These are phyloP conservation scores for Pteropus rufus DNA, from an alignment of 2,797 vertebrate species.

Conservation along the genomic window DNA sequence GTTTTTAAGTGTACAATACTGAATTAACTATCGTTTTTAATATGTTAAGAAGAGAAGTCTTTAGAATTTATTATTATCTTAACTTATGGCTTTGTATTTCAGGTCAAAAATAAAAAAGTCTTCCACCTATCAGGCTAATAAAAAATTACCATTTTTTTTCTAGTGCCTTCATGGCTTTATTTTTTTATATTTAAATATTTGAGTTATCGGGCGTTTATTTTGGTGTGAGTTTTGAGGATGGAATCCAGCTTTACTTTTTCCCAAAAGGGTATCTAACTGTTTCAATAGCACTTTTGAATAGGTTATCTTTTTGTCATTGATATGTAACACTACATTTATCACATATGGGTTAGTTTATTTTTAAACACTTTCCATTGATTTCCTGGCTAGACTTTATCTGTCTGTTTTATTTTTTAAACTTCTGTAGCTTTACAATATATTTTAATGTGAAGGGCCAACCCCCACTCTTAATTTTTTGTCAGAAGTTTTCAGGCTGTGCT, in stretches of 20 bases:
- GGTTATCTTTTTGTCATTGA: background rate
- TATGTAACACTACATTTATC: background rate
- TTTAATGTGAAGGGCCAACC: background rate
- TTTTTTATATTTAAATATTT: background rate
- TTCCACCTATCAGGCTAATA: background rate
- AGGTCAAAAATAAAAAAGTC: background rate
- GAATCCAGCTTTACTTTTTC: background rate
- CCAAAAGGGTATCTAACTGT: background rate
- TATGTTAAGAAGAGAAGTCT: background rate
- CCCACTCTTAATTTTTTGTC: background rate
- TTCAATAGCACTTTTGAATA: background rate
- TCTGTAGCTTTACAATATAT: background rate
- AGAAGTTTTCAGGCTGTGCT: background rate
- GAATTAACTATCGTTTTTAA: background rate
- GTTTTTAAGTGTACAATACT: background rate
- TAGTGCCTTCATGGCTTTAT: background rate
- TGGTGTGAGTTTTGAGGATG: background rate
- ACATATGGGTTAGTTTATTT: background rate
- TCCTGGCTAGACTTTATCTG: background rate
- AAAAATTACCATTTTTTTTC: background rate
- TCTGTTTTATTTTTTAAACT: background rate
- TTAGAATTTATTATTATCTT: background rate
- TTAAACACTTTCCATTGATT: background rate
- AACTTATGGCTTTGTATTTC: background rate
- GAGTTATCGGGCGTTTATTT: background rate